Percentiles rank a stretch among this genome's conserved stretches.
phyloP scores from a whole-genome alignment of 2,797 vertebrate species.

The Myoxocephalus aenaeus region DNA sequence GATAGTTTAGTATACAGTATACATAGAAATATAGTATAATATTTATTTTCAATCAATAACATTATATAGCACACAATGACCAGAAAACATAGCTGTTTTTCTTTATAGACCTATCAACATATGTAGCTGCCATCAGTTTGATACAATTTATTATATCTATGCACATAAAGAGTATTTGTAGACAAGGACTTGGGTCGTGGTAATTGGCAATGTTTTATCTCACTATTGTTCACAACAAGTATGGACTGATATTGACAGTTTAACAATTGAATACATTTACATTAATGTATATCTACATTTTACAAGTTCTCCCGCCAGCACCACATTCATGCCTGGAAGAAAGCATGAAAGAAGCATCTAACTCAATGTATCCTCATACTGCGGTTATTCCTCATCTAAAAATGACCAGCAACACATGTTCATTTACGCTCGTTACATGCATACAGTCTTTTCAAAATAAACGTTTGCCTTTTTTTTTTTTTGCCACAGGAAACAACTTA shows the following conservation, averaged over 20 bases:
- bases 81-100: neutral
- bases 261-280: neutral
- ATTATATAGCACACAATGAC: neutral
- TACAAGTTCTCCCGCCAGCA: neutral
- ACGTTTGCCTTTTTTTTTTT: no score
- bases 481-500: neutral
- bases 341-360: neutral
- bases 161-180: neutral
- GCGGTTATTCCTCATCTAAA: neutral
- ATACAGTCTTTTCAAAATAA: neutral
- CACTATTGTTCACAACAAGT: neutral
- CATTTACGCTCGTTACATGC: neutral
- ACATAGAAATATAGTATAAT: neutral
- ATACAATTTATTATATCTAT: neutral
- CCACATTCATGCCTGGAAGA: neutral
- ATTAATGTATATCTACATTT: neutral
- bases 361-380: neutral
- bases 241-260: neutral
- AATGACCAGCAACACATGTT: neutral
- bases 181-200: neutral
- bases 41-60: constrained; percentile 1
- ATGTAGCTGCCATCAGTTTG: neutral
- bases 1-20: neutral
- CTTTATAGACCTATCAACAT: neutral
- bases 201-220: neutral